Conservation (phyloP, 64 coral and sea anemone genomes). For the Montipora efflorescens region DNA sequence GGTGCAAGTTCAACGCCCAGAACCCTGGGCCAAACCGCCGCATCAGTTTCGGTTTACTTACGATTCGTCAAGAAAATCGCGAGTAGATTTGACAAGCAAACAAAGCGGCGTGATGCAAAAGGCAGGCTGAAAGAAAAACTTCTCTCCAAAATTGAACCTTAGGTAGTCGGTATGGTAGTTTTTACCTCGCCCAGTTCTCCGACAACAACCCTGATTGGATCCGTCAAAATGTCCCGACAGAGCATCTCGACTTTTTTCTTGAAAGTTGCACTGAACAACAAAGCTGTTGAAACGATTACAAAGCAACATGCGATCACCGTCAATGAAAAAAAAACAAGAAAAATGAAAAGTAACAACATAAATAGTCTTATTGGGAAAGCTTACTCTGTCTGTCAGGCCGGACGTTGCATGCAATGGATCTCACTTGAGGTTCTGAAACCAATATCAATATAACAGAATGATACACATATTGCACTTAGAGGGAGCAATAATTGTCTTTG, state of each 20-base stretch:
- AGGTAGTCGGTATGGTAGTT: not conserved
- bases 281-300: conserved; percentile 51
- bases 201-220: conserved; percentile 95
- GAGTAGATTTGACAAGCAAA: no score
- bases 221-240: conserved; percentile 90
- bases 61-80: no score
- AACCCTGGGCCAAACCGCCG: no score
- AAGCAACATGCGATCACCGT: not conserved
- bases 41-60: no score
- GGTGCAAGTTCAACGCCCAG: no score
- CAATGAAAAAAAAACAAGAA: not conserved
- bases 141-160: no score
- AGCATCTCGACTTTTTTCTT: conserved; percentile 98
- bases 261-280: conserved; percentile 98
- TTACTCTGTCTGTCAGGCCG: conserved; percentile 98
- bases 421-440: conserved; percentile 84
- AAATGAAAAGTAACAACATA: not conserved
- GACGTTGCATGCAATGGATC: conserved; percentile 96
- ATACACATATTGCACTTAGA: not conserved
- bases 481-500: no score
- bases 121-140: no score
- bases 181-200: conserved; percentile 97
- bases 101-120: no score
- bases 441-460: not conserved
- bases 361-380: not conserved